These are phyloP conservation scores for Resseliella maxima DNA, from an alignment of 2,888 invertebrate species.

Conservation along the genomic window DNA sequence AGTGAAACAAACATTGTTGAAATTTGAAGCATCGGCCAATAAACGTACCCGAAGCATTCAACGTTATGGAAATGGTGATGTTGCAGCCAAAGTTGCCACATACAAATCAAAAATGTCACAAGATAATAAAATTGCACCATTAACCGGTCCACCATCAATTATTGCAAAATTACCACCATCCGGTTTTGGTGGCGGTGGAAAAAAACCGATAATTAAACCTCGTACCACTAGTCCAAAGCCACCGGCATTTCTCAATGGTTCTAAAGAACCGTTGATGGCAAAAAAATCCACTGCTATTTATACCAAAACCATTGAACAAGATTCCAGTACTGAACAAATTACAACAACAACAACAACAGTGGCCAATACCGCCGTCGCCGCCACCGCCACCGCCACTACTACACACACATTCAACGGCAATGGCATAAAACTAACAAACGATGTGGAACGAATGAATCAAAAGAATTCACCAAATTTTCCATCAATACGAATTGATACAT, in stretches of 20 bases:
- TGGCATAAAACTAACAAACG: not conserved
- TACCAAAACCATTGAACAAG: constrained; percentile 10
- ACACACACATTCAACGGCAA: constrained; percentile 25
- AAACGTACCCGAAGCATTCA: constrained; percentile 67
- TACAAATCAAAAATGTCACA: constrained; percentile 74
- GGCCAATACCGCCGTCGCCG: too few species aligned
- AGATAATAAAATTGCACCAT: constrained; percentile 67
- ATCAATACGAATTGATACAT: not conserved
- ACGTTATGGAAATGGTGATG: constrained; percentile 69
- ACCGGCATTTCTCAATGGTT: constrained; percentile 55
- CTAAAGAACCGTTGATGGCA: not conserved
- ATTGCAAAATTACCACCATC: constrained; percentile 68
- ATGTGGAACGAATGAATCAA: constrained; percentile 43
- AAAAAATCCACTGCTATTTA: not conserved
- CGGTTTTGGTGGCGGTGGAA: constrained; percentile 59
- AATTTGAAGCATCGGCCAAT: constrained; percentile 80
- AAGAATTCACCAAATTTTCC: constrained; percentile 2
- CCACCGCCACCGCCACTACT: too few species aligned
- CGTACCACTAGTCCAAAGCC: constrained; percentile 58
- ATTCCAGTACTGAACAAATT: not conserved
- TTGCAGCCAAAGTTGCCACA: constrained; percentile 74
- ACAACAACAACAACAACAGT: not conserved
- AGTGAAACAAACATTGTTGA: constrained; percentile 85
- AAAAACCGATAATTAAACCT: constrained; percentile 60
- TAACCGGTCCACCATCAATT: constrained; percentile 69